These are phyloP conservation scores for Clarias laeviceps DNA, from an alignment of 2,797 vertebrate species.

Conservation along the genomic window DNA sequence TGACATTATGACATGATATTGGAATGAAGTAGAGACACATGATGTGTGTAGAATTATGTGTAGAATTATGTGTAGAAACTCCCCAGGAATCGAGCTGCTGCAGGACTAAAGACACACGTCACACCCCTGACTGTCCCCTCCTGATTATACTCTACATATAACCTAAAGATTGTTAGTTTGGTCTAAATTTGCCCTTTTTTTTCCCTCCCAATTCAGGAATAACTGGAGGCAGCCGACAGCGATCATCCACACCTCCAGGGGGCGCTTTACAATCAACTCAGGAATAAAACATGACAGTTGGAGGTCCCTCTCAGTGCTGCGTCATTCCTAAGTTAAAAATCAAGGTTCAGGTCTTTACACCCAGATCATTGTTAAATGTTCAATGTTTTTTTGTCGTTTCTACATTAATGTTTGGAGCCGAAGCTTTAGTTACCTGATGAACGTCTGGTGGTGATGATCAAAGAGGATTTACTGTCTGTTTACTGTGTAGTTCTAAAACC, in stretches of 20 bases:
- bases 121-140: neutral
- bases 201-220: neutral
- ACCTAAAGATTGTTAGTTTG: neutral
- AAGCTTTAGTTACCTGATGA: neutral
- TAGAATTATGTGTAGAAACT: no score
- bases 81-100: neutral
- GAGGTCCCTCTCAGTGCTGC: neutral
- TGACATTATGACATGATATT: no score
- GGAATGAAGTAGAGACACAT: no score
- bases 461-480: neutral
- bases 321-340: neutral
- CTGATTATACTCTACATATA: neutral
- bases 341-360: neutral
- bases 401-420: neutral
- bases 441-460: neutral
- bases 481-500: neutral
- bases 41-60: no score
- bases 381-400: neutral
- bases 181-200: neutral
- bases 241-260: neutral
- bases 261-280: neutral
- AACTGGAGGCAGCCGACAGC: neutral
- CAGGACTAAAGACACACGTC: neutral
- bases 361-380: neutral
- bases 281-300: neutral